Evolutionary conservation across 2,888 invertebrate species (phyloP).

Genomic region (Thecocarcelia acutangulata): DNA sequence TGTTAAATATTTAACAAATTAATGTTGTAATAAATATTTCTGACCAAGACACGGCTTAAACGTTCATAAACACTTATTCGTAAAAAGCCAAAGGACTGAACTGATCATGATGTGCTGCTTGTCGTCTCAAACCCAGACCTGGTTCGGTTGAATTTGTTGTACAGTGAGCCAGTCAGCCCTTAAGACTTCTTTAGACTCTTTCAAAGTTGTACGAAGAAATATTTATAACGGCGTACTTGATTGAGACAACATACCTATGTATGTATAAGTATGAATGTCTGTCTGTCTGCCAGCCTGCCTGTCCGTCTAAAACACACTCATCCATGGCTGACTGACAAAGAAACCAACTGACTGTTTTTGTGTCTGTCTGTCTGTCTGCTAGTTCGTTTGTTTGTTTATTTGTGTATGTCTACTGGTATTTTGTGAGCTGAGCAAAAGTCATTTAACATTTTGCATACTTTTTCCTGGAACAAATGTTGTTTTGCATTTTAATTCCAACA

Average conservation of each 20-base stretch:
- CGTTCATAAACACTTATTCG: conserved; percentile 33
- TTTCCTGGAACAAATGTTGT: conserved; percentile 79
- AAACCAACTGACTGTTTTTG: no score
- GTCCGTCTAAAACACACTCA: no score
- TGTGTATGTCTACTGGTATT: conserved; percentile 10
- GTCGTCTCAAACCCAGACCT: neutral
- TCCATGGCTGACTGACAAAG: no score
- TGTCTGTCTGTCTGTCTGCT: conserved; percentile 17
- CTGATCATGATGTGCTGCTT: conserved; percentile 5
- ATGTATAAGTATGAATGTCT: conserved; percentile 30
- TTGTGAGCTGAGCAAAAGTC: conserved; percentile 52
- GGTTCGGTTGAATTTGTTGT: neutral
- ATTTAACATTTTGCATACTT: conserved; percentile 65
- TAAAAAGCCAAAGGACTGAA: neutral
- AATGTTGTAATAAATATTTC: conserved; percentile 69
- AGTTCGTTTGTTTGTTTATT: conserved; percentile 1
- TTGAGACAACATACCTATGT: conserved; percentile 66
- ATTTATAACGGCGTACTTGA: conserved; percentile 66
- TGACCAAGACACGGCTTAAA: conserved; percentile 61
- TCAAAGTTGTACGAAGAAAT: conserved; percentile 22
- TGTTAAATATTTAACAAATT: conserved; percentile 71
- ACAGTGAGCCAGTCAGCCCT: conserved; percentile 26
- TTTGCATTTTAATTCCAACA: conserved; percentile 73
- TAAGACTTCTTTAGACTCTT: conserved; percentile 28
- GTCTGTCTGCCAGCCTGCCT: conserved; percentile 31